phyloP scores from a whole-genome alignment of 2,797 vertebrate species.

The Passerculus sandwichensis region DNA sequence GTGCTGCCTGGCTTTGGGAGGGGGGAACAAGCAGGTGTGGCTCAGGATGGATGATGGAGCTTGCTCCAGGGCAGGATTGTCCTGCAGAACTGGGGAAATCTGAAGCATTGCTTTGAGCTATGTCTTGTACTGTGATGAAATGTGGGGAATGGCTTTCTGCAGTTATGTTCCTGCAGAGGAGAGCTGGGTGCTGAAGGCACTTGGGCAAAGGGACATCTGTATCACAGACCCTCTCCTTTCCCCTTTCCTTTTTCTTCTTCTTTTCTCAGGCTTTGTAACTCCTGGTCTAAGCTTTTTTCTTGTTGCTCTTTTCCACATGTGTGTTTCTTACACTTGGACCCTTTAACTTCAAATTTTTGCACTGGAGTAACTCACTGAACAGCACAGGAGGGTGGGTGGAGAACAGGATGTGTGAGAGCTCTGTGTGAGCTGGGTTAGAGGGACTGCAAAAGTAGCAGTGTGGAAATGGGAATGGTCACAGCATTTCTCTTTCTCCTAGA shows the following conservation, averaged over 20 bases:
- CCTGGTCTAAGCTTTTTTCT: neutral
- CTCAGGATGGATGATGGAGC: conserved; percentile 63
- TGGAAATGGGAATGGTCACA: neutral
- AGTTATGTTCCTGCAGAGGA: neutral
- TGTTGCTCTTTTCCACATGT: neutral
- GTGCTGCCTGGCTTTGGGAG: conserved; percentile 36
- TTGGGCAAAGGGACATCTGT: neutral
- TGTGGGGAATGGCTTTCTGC: conserved; percentile 23
- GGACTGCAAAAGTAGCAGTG: neutral
- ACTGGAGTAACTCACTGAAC: neutral
- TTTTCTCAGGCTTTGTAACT: neutral
- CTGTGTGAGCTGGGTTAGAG: neutral
- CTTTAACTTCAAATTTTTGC: neutral
- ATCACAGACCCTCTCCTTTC: neutral
- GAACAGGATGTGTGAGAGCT: neutral
- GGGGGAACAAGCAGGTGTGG: conserved; percentile 35
- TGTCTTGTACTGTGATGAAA: conserved; percentile 68
- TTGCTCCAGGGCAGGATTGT: conserved; percentile 76
- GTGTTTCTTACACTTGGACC: neutral
- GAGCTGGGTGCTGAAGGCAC: neutral
- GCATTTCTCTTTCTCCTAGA: neutral
- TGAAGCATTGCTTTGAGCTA: conserved; percentile 78
- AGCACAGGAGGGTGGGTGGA: fast-evolving
- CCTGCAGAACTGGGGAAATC: conserved; percentile 73
- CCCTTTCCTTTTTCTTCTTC: neutral